Base-by-base conservation (phyloP, 2,888 invertebrate species). In the Cheiracanthium punctorium region DNA sequence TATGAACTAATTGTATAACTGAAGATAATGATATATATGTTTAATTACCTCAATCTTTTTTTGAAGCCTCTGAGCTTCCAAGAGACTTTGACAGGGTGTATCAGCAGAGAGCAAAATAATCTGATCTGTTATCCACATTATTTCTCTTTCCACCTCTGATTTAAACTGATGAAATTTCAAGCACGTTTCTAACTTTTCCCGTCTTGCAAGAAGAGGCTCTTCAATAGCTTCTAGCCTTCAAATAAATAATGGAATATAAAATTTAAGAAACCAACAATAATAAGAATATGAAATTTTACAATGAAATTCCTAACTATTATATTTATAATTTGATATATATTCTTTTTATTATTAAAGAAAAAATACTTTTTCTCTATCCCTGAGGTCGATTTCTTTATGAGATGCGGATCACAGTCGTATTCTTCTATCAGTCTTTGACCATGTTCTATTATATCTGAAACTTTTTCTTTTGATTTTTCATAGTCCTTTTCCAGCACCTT, bases 81-180 rank as follows among this genome's bases (percentile, higher is more conserved):
- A 96, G 64, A 99, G 93, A 92, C 96, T 98, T 76, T 95, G 94
- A 0, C 97, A 97, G 30, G 95, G 92, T 30, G 92, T 92, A 33
- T 90, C 90, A 0, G 96, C 95, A 0, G 94, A 93, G 0, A 97
- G 97, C 0, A 95, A 94, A 0, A 96, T 96, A 89, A 95, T 92
- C 87, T 97, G 96, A 91, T 98, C 98, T 43, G 95, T 94, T 89
- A 99, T 96, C 99, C 99, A 99, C 91, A 96, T 97, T 90, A 97
- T 93, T 91, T 99, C 98, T 0, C 96, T 95, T 69, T 97, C 96
- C 69, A 98, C 94, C 91, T 98, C 98, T 90, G 98, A 97, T 1
- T 95, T 95, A 92, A 98, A 98, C 91, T 98, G 97, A 92, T 98
- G 97, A 91, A 95, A 95, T 82, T 95, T 94, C 14, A 96, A 92